phyloP scores from a whole-genome alignment of 2,113 vertebrate species.

The Lepisosteus osseus region DNA sequence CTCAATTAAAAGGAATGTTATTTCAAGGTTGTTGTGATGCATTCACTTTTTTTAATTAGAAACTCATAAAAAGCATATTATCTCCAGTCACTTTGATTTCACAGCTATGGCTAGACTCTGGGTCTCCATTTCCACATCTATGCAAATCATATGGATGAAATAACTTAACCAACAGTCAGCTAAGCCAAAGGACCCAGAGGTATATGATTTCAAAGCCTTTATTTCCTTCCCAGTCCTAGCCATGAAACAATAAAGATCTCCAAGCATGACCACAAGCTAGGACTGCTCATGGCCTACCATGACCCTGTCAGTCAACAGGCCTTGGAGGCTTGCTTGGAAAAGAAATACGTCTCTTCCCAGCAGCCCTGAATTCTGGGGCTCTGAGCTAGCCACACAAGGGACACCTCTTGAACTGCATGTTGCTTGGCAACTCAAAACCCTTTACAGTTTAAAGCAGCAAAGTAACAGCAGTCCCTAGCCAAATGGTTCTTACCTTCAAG shows the following conservation, averaged over 20 bases:
- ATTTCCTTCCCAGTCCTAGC: not conserved
- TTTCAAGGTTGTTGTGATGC: not conserved
- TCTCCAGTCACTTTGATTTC: slow-evolving; percentile 11
- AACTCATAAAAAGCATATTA: not conserved
- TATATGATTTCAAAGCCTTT: not conserved
- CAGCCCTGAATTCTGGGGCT: no score
- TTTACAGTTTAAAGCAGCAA: no score
- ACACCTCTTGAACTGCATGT: no score
- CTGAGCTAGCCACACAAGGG: no score
- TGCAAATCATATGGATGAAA: not conserved
- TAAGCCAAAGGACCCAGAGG: not conserved
- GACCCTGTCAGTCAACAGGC: not conserved
- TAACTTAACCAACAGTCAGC: not conserved
- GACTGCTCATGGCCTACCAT: not conserved
- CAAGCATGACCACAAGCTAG: slow-evolving; percentile 12
- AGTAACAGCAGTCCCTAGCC: no score
- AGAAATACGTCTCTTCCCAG: not conserved
- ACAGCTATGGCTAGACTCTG: not conserved
- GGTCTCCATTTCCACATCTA: not conserved
- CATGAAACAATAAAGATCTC: not conserved
- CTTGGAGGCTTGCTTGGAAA: not conserved
- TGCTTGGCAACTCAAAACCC: no score
- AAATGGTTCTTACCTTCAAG: no score
- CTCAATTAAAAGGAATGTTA: not conserved
- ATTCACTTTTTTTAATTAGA: not conserved